A percentile compares a stretch with the other conserved stretches of the same genome.
These are phyloP conservation scores for Cololabis saira DNA, from an alignment of 2,113 vertebrate species.

Conservation along the genomic window DNA sequence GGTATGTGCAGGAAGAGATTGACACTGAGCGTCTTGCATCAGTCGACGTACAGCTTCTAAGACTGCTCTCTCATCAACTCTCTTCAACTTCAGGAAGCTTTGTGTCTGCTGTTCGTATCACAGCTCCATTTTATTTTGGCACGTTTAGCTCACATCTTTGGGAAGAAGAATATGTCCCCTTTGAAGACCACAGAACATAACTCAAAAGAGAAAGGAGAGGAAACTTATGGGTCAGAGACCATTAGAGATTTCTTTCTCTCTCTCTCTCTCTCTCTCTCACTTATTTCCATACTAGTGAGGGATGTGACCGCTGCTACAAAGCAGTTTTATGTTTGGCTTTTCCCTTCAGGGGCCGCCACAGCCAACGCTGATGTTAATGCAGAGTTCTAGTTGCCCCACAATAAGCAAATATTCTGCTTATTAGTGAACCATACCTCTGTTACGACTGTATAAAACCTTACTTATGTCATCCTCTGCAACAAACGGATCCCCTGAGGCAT, in stretches of 20 bases:
- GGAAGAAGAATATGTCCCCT: background rate
- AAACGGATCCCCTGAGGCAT: background rate
- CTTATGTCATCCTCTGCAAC: background rate
- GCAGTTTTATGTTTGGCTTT: too few relatives aligned
- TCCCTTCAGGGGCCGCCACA: too few relatives aligned
- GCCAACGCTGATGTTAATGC: too few relatives aligned
- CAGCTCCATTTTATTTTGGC: constrained; percentile 2
- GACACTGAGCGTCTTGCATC: constrained; percentile 24
- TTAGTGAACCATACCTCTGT: too few relatives aligned
- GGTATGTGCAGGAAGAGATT: background rate
- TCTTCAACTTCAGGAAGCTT: constrained; percentile 7
- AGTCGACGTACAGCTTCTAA: constrained; percentile 8
- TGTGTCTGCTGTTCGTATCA: background rate
- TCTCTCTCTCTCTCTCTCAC: constrained; percentile 40
- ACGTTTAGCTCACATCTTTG: constrained; percentile 5
- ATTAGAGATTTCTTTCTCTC: constrained; percentile 56
- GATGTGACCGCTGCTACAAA: too few relatives aligned
- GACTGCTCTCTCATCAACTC: constrained; percentile 13
- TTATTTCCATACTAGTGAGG: constrained; percentile 74
- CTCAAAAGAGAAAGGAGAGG: background rate
- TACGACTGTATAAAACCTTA: background rate
- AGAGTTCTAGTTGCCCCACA: too few relatives aligned
- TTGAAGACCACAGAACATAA: background rate
- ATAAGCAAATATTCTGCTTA: too few relatives aligned
- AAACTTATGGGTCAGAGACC: constrained; percentile 33